A percentile compares a stretch with the other conserved stretches of the same genome.
phyloP scores from a whole-genome alignment of 2,797 vertebrate species.

The Lagodon rhomboides region DNA sequence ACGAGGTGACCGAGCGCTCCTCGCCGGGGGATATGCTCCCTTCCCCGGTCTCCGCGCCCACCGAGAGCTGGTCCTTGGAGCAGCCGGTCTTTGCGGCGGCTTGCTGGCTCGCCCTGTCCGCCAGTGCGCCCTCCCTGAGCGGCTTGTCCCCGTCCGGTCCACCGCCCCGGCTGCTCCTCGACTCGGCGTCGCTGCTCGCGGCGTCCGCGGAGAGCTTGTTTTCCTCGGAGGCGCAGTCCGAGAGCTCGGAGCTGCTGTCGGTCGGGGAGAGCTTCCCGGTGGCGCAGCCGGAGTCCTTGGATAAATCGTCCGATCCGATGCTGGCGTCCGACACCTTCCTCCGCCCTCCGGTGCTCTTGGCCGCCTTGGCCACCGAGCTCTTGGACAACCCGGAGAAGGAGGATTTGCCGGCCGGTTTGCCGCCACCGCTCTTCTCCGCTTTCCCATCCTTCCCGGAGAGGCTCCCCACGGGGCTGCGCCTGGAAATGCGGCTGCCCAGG shows the following conservation, averaged over 20 bases:
- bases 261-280: conserved; percentile 86
- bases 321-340: conserved; percentile 85
- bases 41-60: conserved; percentile 78
- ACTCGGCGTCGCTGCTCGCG: conserved; percentile 90
- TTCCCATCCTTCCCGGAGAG: conserved; percentile 81
- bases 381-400: conserved; percentile 70
- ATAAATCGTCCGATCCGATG: conserved; percentile 82
- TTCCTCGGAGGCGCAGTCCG: conserved; percentile 88
- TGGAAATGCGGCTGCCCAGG: conserved; percentile 84
- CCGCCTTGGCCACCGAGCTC: conserved; percentile 70
- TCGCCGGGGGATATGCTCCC: conserved; percentile 86
- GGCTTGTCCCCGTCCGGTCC: conserved; percentile 72
- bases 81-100: conserved; percentile 56
- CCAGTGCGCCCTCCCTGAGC: conserved; percentile 60
- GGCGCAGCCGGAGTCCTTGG: conserved; percentile 85
- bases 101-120: conserved; percentile 60
- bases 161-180: conserved; percentile 83
- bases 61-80: conserved; percentile 76
- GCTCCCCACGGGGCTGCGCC: conserved; percentile 80
- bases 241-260: conserved; percentile 92
- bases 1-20: conserved; percentile 90
- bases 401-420: conserved; percentile 78
- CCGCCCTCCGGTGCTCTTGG: conserved; percentile 72
- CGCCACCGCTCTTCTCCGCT: conserved; percentile 71
- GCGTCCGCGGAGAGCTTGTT: conserved; percentile 90